These are phyloP conservation scores for Epizoanthus ramosus DNA, from an alignment of 92 coral and sea anemone genomes.

Conservation along the genomic window DNA sequence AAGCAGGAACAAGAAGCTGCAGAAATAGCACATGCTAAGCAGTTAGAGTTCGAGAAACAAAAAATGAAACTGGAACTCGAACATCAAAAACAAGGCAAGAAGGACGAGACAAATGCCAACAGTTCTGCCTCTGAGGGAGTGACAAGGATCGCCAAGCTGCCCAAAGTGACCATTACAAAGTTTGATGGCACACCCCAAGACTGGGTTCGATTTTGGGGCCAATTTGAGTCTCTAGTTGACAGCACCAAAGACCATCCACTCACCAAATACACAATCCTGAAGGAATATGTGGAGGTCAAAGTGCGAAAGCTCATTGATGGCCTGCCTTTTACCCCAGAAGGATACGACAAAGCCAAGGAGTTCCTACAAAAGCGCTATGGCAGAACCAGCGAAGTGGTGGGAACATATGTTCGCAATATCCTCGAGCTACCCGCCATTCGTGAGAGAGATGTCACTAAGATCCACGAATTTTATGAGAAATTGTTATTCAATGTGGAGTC, in stretches of 20 bases:
- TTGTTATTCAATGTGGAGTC: conserved; percentile 32
- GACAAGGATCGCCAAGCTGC: conserved; percentile 35
- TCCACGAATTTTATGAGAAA: conserved; percentile 32
- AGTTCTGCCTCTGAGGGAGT: not conserved
- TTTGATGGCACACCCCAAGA: conserved; percentile 54
- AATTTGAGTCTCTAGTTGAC: conserved; percentile 43
- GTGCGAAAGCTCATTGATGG: conserved; percentile 4
- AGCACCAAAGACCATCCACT: too few species aligned
- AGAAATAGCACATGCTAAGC: conserved; percentile 27
- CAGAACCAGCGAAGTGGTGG: conserved; percentile 14
- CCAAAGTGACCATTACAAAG: conserved; percentile 46
- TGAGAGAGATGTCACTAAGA: not conserved
- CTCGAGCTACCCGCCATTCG: conserved; percentile 10
- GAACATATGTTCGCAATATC: conserved; percentile 4
- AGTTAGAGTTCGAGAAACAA: conserved; percentile 34
- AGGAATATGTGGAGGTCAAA: conserved; percentile 27
- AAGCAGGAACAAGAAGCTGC: conserved; percentile 41
- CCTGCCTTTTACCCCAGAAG: conserved; percentile 24
- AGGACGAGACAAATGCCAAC: not conserved
- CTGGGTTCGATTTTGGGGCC: conserved; percentile 57
- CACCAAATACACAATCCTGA: not conserved
- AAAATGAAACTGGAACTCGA: conserved; percentile 1
- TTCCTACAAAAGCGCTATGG: conserved; percentile 24
- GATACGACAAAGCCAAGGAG: conserved; percentile 27
- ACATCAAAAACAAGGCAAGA: not conserved